A percentile compares a stretch with the other conserved stretches of the same genome.
Evolutionary conservation across 2,888 invertebrate species (phyloP).

Genomic region (Beris morrisii): DNA sequence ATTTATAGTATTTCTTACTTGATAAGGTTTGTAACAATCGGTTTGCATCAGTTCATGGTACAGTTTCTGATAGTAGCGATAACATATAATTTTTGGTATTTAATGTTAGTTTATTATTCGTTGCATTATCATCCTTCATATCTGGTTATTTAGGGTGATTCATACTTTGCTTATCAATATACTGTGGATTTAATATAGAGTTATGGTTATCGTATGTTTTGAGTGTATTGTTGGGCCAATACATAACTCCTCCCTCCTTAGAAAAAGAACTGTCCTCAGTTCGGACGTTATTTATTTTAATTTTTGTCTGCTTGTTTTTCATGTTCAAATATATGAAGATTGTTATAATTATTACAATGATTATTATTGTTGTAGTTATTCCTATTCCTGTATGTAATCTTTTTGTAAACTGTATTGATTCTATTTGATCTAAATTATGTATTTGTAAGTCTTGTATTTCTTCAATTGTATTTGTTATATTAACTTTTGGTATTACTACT

Average conservation of each 20-base stretch:
- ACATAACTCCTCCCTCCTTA: constrained; percentile 2
- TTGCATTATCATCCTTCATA: no score
- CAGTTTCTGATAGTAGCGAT: no score
- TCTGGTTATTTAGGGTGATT: no score
- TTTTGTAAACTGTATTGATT: neutral
- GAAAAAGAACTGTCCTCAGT: constrained; percentile 3
- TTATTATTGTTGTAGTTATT: neutral
- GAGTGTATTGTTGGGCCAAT: neutral
- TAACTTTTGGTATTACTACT: neutral
- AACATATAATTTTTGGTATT: no score
- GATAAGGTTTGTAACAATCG: no score
- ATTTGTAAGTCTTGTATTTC: constrained; percentile 1
- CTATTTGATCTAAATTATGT: neutral
- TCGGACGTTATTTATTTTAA: constrained; percentile 2
- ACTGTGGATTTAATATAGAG: no score
- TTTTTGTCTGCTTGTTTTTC: neutral
- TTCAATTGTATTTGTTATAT: neutral
- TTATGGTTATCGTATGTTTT: no score
- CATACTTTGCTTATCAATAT: no score
- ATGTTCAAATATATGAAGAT: neutral
- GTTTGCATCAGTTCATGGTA: no score
- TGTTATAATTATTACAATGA: neutral
- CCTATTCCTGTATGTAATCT: constrained; percentile 1
- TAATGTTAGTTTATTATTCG: no score
- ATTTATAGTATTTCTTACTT: no score